Evolutionary conservation across 2,888 invertebrate species (phyloP), one percentile per base, ranked within the genome.

Genomic region (Microchrysa polita): DNA sequence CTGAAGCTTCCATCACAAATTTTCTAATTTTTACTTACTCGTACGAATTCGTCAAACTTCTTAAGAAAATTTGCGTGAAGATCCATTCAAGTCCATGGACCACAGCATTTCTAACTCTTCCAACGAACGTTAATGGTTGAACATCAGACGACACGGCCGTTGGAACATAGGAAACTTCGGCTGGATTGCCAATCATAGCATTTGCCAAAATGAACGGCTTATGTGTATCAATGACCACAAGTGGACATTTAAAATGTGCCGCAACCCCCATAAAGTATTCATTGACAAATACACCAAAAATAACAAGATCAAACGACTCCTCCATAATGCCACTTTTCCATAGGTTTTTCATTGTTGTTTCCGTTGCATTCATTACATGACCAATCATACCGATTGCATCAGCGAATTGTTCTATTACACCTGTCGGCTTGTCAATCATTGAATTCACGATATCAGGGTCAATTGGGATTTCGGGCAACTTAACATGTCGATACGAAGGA

Each of bases 251-350:
- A 34, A 83, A 80, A 52, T 84, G 83, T 0, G 79, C 80, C 0
- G 80, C 82, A 18, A 84, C 18, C n/a, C 84, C 84, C 44, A 84
- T 14, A 16, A 81, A 79, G 20, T 79, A 81, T 2, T 83, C 82
- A 60, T 82, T 84, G 23, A 80, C 73, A 20, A 81, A 78, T 23
- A 79, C 79, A 10, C 83, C 85, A 20, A 81, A 44, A 1, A 83
- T 74, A 1, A 84, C 73, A 10, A 82, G 75, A 78, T 83, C 83
- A 12, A 81, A 83, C n/a, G 60, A 23, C 48, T 48, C 48, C 2
- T 48, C 12, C 48, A 48, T n/a, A 10, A 48, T n/a, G 16, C 48
- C 48, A n/a, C 14, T n/a, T 48, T 48, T 48, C 12, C 4, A n/a
- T 12, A 48, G 48, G 12, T 48, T n/a, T 48, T 7, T n/a, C 16